A percentile compares a stretch with the other conserved stretches of the same genome.
Evolutionary conservation across 2,113 vertebrate genomes (phyloP).

Genomic region (Gallinago media): DNA sequence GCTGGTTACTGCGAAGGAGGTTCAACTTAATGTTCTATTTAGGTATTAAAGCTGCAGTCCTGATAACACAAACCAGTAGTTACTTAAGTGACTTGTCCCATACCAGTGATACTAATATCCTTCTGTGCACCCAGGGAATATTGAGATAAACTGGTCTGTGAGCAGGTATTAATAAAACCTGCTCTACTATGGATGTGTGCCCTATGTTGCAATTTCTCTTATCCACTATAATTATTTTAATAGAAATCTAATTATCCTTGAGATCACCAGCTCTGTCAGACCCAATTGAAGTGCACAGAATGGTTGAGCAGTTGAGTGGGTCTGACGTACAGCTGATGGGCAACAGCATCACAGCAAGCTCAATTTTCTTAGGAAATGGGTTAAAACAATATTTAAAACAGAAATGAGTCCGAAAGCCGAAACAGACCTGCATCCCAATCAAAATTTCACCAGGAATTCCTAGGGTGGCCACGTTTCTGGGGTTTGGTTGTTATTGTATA

Average conservation of each 20-base stretch:
- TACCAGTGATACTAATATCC: not conserved
- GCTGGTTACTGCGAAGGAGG: not conserved
- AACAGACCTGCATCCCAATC: rapidly evolving
- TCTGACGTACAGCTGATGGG: not conserved
- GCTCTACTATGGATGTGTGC: not conserved
- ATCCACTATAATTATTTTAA: not conserved
- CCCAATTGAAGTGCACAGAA: not conserved
- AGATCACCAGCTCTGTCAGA: not conserved
- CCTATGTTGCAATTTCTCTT: not conserved
- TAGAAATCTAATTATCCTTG: not conserved
- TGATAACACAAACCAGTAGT: not conserved
- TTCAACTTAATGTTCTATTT: not conserved
- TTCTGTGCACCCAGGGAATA: not conserved
- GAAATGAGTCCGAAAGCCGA: not conserved
- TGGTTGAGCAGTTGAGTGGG: not conserved
- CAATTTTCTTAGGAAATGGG: not conserved
- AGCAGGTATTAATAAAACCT: not conserved
- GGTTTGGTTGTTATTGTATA: not conserved
- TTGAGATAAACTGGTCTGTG: not conserved
- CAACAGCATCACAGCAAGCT: not conserved
- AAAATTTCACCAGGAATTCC: not conserved
- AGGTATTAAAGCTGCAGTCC: not conserved
- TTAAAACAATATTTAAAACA: not conserved
- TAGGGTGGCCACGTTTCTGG: not conserved
- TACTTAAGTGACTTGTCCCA: not conserved